These are phyloP conservation scores for Terebella lapidaria DNA, from an alignment of 2,888 invertebrate species.

Conservation along the genomic window DNA sequence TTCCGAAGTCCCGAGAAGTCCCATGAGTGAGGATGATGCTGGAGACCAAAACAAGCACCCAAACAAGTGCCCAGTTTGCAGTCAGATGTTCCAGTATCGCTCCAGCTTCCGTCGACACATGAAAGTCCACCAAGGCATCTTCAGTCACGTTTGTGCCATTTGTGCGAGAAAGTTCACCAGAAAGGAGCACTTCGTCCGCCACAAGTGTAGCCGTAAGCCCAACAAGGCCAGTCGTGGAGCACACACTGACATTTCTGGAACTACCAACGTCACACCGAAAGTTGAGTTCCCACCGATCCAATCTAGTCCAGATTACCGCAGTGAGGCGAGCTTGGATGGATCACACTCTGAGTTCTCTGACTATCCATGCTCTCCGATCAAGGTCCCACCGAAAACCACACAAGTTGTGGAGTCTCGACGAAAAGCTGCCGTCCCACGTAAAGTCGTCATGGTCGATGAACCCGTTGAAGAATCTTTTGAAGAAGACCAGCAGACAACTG, in stretches of 20 bases:
- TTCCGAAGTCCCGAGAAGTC: neutral
- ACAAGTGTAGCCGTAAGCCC: conserved; percentile 27
- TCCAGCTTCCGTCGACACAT: conserved; percentile 29
- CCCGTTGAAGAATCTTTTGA: neutral
- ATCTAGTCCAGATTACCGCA: too few relatives aligned
- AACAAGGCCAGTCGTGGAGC: conserved; percentile 19
- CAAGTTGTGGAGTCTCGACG: conserved; percentile 14
- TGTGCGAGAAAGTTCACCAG: conserved; percentile 28
- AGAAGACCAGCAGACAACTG: too few relatives aligned
- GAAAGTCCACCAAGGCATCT: conserved; percentile 25
- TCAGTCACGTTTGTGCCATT: conserved; percentile 24
- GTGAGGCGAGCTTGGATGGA: neutral
- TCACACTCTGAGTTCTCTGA: neutral
- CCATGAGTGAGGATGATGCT: neutral
- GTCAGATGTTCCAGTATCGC: conserved; percentile 23
- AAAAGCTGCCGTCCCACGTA: conserved; percentile 17
- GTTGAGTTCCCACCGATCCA: conserved; percentile 3
- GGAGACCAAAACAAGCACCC: neutral
- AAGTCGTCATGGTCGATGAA: conserved; percentile 1
- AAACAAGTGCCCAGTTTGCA: conserved; percentile 21
- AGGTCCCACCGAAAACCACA: too few relatives aligned
- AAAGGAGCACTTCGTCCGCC: conserved; percentile 27
- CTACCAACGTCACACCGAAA: neutral
- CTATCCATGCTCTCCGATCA: neutral
- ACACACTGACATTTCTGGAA: neutral